Percentiles rank a stretch among this genome's conserved stretches.
phyloP scores from a whole-genome alignment of 2,797 vertebrate genomes.

The Tadarida brasiliensis region DNA sequence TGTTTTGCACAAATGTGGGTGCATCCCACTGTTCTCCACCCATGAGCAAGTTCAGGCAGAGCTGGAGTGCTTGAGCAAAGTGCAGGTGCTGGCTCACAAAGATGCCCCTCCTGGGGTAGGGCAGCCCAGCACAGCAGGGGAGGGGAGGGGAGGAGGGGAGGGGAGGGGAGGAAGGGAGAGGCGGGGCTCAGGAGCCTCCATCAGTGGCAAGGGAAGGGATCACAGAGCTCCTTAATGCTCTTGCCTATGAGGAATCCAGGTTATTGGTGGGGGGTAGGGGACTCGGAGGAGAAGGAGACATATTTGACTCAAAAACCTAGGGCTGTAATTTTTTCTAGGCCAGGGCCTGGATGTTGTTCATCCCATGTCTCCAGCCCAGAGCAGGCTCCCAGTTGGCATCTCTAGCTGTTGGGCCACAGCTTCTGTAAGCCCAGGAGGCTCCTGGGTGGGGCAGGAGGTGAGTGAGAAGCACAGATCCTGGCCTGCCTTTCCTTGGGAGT shows the following conservation, averaged over 20 bases:
- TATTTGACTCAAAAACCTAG: background rate
- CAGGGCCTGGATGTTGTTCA: too few relatives aligned
- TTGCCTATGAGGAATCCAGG: rapidly evolving
- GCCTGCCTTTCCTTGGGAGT: too few relatives aligned
- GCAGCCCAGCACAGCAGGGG: rapidly evolving
- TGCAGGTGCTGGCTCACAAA: rapidly evolving
- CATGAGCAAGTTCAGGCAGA: rapidly evolving
- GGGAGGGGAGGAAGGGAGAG: too few relatives aligned
- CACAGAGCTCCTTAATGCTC: background rate
- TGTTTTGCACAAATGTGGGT: rapidly evolving
- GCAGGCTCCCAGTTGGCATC: background rate
- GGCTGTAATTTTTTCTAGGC: background rate
- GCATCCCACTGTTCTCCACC: too few relatives aligned
- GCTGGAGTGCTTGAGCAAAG: rapidly evolving
- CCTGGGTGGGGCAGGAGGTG: background rate
- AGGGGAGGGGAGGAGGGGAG: too few relatives aligned
- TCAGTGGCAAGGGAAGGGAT: background rate
- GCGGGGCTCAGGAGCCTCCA: background rate
- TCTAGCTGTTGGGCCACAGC: too few relatives aligned
- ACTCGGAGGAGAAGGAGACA: too few relatives aligned
- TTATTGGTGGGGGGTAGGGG: background rate
- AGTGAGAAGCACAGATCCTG: background rate
- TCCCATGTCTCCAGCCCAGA: background rate
- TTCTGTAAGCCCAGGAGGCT: rapidly evolving
- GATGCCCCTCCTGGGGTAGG: too few relatives aligned